Evolutionary conservation across 1,140 invertebrate genomes (phyloP).

Genomic region (Macrobrachium nipponense): DNA sequence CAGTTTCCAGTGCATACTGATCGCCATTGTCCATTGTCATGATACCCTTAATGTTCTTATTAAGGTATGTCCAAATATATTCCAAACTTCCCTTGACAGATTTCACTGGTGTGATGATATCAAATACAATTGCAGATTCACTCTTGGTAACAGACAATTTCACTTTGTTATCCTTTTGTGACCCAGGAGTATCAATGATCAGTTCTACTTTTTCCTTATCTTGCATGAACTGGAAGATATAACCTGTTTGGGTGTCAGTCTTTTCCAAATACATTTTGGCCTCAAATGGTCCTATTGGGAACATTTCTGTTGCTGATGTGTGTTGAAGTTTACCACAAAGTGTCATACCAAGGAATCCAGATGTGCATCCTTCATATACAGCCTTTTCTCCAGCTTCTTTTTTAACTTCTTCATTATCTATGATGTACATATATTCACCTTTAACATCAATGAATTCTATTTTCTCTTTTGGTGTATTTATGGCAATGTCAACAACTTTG

Average conservation of each 20-base stretch:
- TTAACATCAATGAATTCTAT: slow-evolving; percentile 79
- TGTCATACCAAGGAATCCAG: background rate
- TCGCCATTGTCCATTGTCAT: background rate
- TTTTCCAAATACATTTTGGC: slow-evolving; percentile 26
- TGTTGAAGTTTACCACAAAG: slow-evolving; percentile 21
- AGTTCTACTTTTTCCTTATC: background rate
- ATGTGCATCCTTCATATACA: slow-evolving; percentile 25
- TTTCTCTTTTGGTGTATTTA: slow-evolving; percentile 82
- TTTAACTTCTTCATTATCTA: slow-evolving; percentile 23
- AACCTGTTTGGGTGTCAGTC: slow-evolving; percentile 52
- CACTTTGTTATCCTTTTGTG: slow-evolving; percentile 23
- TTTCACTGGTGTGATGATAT: background rate
- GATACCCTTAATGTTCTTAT: slow-evolving; percentile 1
- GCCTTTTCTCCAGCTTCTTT: background rate
- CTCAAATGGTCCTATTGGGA: slow-evolving; percentile 26
- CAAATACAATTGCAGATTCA: background rate
- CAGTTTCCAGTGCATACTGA: slow-evolving; percentile 12
- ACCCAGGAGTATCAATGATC: slow-evolving; percentile 33
- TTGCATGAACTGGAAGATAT: slow-evolving; percentile 31
- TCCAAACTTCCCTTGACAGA: slow-evolving; percentile 16
- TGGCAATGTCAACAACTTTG: slow-evolving; percentile 78
- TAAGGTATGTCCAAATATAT: slow-evolving; percentile 21
- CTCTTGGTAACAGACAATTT: background rate
- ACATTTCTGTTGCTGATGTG: background rate
- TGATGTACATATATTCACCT: slow-evolving; percentile 42